Evolutionary conservation across 2,113 vertebrate species (phyloP).

Genomic region (Sclerurus mexicanus): DNA sequence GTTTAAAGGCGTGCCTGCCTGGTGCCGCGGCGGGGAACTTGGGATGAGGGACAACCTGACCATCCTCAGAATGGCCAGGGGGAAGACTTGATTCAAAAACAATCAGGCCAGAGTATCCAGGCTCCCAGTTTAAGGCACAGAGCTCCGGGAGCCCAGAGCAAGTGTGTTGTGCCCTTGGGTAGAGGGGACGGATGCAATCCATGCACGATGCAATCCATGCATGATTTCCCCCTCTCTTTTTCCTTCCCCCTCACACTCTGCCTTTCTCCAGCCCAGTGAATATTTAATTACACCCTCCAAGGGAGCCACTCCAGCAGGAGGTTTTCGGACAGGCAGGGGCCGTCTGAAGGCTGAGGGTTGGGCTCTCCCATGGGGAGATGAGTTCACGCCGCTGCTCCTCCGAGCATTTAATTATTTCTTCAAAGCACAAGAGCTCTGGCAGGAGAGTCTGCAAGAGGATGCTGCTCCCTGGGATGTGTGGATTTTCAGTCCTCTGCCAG

Average conservation of each 20-base stretch:
- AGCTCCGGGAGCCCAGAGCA: neutral
- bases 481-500: neutral
- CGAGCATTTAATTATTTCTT: neutral
- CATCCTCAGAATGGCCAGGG: neutral
- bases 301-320: neutral
- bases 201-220: neutral
- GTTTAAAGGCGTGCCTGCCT: neutral
- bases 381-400: neutral
- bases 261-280: neutral
- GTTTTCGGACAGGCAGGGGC: neutral
- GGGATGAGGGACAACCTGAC: neutral
- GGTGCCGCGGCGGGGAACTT: neutral
- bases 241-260: neutral
- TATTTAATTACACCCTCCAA: neutral
- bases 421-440: neutral
- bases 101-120: neutral
- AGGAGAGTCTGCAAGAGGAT: neutral
- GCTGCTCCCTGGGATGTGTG: neutral
- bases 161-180: neutral
- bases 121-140: neutral
- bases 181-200: neutral
- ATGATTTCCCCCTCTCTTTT: neutral
- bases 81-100: neutral
- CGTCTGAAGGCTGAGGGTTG: neutral
- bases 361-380: neutral